Conservation (phyloP, 2,113 vertebrate species). For the Daphoenositta chrysoptera region DNA sequence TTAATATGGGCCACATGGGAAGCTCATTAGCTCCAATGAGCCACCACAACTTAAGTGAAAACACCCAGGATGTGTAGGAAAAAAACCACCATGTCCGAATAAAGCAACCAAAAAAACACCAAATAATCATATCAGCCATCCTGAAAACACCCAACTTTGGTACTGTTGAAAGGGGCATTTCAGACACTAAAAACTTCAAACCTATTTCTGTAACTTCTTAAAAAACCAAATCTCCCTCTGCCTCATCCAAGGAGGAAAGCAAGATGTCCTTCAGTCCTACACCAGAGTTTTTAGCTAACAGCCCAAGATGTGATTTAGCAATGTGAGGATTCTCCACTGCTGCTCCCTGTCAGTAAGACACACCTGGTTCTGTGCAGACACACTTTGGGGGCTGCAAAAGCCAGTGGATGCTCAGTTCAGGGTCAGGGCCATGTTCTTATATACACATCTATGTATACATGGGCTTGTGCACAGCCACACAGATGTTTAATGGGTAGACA, state of each 20-base stretch:
- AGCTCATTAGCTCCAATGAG: too few species aligned
- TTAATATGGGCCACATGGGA: too few species aligned
- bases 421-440: background rate
- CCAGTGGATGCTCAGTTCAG: background rate
- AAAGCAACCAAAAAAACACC: background rate
- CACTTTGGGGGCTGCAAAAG: background rate
- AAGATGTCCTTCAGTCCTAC: background rate
- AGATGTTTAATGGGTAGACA: background rate
- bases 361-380: background rate
- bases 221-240: background rate
- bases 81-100: background rate
- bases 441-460: background rate
- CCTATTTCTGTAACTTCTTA: background rate
- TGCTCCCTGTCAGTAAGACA: background rate
- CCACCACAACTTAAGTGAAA: background rate
- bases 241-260: background rate
- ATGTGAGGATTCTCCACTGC: background rate
- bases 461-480: background rate
- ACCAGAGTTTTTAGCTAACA: background rate
- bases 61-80: rapidly evolving
- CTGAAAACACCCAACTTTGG: background rate
- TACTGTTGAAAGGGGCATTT: background rate
- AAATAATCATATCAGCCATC: background rate
- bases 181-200: background rate
- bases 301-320: background rate